phyloP scores from a whole-genome alignment of 2,113 vertebrate genomes.

The Carollia perspicillata region DNA sequence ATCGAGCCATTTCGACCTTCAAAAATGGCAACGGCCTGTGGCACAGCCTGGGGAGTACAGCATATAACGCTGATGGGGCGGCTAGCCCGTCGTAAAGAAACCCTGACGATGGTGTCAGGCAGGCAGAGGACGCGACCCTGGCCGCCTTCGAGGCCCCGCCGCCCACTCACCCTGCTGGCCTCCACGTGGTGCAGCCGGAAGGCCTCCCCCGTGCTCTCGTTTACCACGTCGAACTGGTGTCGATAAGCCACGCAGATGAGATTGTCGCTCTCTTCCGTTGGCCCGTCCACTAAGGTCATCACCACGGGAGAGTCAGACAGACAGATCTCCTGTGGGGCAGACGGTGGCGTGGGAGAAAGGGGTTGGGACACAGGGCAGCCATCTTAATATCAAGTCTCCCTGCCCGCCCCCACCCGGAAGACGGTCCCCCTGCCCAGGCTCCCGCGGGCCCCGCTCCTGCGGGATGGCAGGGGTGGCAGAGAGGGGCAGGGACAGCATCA shows the following conservation, averaged over 20 bases:
- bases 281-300: slow-evolving; percentile 96
- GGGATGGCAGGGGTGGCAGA: not conserved
- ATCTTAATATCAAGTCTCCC: not conserved
- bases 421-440: not conserved
- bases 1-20: not conserved
- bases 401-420: not conserved
- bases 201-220: slow-evolving; percentile 96
- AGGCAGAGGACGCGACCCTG: not conserved
- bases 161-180: slow-evolving; percentile 89
- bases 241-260: slow-evolving; percentile 98
- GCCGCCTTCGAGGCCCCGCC: too few species aligned
- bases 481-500: not conserved
- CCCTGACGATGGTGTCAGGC: accelerated
- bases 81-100: not conserved
- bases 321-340: slow-evolving; percentile 91
- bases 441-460: not conserved
- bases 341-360: not conserved
- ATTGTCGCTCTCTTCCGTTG: slow-evolving; percentile 95
- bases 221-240: slow-evolving; percentile 97
- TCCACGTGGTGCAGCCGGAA: slow-evolving; percentile 94
- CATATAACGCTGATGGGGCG: accelerated
- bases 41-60: not conserved
- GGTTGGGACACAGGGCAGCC: not conserved
- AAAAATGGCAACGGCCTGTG: not conserved
- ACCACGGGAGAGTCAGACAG: slow-evolving; percentile 93